These are phyloP conservation scores for Eumacrocentrus americanus DNA, from an alignment of 2,888 invertebrate species.

Conservation along the genomic window DNA sequence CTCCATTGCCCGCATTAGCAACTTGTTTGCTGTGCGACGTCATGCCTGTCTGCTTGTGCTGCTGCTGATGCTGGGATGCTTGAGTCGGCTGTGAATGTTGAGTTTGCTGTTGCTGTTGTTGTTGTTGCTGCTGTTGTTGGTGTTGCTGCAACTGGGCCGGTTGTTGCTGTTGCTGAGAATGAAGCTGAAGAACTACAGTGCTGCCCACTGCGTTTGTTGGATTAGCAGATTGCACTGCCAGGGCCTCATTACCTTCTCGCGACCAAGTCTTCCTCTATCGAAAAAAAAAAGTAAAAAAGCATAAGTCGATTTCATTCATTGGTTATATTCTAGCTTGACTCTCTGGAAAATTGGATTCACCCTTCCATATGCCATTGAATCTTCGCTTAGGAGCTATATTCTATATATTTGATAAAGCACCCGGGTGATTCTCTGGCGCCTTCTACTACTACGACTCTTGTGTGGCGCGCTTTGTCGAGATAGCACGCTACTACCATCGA, in stretches of 20 bases:
- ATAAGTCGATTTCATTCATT: background rate
- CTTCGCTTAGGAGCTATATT: background rate
- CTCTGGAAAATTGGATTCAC: too few relatives aligned
- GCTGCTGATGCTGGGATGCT: constrained; percentile 62
- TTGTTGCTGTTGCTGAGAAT: constrained; percentile 60
- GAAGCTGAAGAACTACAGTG: constrained; percentile 57
- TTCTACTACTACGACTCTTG: constrained; percentile 21
- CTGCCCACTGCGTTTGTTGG: constrained; percentile 64
- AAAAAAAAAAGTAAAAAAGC: constrained; percentile 26
- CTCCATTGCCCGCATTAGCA: constrained; percentile 75
- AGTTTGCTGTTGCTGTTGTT: constrained; percentile 47
- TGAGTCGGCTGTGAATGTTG: constrained; percentile 60
- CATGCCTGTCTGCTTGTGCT: constrained; percentile 69
- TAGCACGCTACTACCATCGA: constrained; percentile 14
- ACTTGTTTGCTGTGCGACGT: constrained; percentile 83
- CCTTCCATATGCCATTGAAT: too few relatives aligned
- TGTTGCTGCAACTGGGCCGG: constrained; percentile 62
- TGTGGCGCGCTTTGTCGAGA: constrained; percentile 25
- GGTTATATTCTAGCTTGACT: too few relatives aligned
- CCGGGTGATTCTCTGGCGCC: constrained; percentile 3
- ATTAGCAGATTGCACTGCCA: constrained; percentile 58
- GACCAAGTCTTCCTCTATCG: constrained; percentile 70
- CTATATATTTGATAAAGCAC: background rate
- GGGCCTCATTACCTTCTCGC: constrained; percentile 68
- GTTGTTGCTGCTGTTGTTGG: constrained; percentile 56